A percentile compares a stretch with the other conserved stretches of the same genome.
Conservation (phyloP, 2,888 invertebrate genomes). For the Drosophila trichaetosa region DNA sequence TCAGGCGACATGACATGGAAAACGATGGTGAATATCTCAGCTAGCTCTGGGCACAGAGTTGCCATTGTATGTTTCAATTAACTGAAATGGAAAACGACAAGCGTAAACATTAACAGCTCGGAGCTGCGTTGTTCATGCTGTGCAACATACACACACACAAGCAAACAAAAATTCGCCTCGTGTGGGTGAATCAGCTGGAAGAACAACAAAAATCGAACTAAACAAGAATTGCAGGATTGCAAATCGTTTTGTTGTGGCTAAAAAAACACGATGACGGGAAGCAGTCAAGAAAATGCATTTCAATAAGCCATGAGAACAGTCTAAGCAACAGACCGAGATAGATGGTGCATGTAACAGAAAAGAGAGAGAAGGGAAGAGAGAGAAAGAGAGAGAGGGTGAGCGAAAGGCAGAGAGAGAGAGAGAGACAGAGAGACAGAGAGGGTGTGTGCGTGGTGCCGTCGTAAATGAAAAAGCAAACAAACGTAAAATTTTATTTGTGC, state of each 20-base stretch:
- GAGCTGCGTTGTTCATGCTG: slow-evolving; percentile 33
- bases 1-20: slow-evolving; percentile 16
- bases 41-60: slow-evolving; percentile 12
- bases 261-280: slow-evolving; percentile 56
- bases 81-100: slow-evolving; percentile 74
- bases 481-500: slow-evolving; percentile 81
- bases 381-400: not conserved
- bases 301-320: slow-evolving; percentile 59
- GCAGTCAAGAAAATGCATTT: slow-evolving; percentile 67
- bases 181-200: slow-evolving; percentile 9
- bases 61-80: slow-evolving; percentile 64
- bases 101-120: slow-evolving; percentile 71
- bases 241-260: slow-evolving; percentile 65
- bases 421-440: not conserved
- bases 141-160: slow-evolving; percentile 8
- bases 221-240: slow-evolving; percentile 62
- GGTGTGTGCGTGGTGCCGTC: slow-evolving; percentile 30
- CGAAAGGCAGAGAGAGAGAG: not conserved
- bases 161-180: slow-evolving; percentile 12
- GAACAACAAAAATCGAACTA: slow-evolving; percentile 15
- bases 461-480: slow-evolving; percentile 80
- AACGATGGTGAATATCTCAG: slow-evolving; percentile 23
- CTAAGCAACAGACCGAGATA: slow-evolving; percentile 35
- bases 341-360: slow-evolving; percentile 1
- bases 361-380: not conserved